phyloP scores from a whole-genome alignment of 1,140 invertebrate species.

The Trachymyrmex septentrionalis region DNA sequence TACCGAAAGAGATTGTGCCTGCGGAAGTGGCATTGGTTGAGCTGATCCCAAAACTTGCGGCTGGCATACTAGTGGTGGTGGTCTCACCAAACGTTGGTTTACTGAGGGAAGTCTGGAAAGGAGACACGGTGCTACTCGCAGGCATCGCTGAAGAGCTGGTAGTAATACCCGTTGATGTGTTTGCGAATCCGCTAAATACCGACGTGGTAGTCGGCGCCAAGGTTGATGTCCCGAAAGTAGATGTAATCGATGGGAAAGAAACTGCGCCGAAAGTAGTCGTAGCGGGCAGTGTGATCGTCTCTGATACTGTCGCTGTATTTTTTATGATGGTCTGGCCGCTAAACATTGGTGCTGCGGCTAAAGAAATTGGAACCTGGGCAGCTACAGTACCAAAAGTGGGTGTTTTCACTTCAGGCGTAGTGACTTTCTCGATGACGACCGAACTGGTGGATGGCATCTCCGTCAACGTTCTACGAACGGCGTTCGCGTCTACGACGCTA shows the following conservation, averaged over 20 bases:
- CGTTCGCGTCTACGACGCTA: constrained; percentile 6
- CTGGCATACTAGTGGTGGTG: not conserved
- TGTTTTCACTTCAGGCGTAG: constrained; percentile 28
- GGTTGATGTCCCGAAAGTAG: constrained; percentile 21
- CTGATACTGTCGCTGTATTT: constrained; percentile 41
- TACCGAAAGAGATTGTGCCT: constrained; percentile 53
- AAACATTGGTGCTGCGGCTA: constrained; percentile 48
- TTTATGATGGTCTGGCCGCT: constrained; percentile 23
- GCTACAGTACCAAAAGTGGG: constrained; percentile 11
- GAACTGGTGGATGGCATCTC: constrained; percentile 22
- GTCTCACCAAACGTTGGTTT: constrained; percentile 57
- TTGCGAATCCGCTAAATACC: constrained; percentile 58
- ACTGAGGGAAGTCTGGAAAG: constrained; percentile 53
- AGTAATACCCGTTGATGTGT: not conserved
- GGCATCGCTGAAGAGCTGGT: constrained; percentile 16
- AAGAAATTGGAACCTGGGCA: constrained; percentile 18
- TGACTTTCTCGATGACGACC: constrained; percentile 54
- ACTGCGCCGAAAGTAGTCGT: constrained; percentile 51
- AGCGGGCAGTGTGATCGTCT: constrained; percentile 46
- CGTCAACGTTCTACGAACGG: not conserved
- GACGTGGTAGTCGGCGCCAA: constrained; percentile 41
- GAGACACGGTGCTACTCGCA: constrained; percentile 30
- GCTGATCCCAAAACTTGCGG: constrained; percentile 1
- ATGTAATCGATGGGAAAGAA: constrained; percentile 36
- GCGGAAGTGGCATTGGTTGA: constrained; percentile 13